Base-by-base conservation (phyloP, 2,888 invertebrate species). In the Yponomeuta sedellus region DNA sequence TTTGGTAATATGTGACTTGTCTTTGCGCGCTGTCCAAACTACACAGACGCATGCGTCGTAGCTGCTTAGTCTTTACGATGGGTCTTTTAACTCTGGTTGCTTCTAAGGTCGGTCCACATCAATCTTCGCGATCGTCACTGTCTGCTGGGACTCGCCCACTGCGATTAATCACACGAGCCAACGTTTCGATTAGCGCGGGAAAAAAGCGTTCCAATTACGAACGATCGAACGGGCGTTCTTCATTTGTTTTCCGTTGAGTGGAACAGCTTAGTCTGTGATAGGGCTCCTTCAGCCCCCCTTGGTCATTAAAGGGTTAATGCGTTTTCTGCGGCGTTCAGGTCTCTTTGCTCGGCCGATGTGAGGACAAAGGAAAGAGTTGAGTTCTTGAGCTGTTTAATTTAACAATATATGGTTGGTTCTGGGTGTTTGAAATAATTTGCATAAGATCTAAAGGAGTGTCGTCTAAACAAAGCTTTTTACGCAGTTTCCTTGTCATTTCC, bases 111-210 rank as follows among this genome's bases (percentile, higher is more conserved):
- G 68, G 70, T 69, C 69, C 72, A 71, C 88, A 88, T 89, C 84
- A 88, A 88, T 88, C 88, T 87, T 83, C 75, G 73, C 77, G 79
- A 78, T 81, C 85, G 83, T 86, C 86, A 83, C 81, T 83, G 86
- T 83, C 86, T 79, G 75, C 75, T 75, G 75, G 71, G 80, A 69
- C 79, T 77, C 85, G 82, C 81, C 82, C 84, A 81, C 79, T 81
- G 80, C 86, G 82, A 88, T 89, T 87, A 88, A 89, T 90, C 88
- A 88, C 80, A 68, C 62, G 74, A 77, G 80, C 44, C 44, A 83
- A 79, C 82, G 85, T 85, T 85, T 89, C 88, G 88, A 88, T 88
- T 88, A 88, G 83, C 86, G 82, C 83, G 82, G 66, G 65, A 69
- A 72, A 70, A 78, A 80, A 81, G 79, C 75, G 78, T 75, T 80